phyloP scores from a whole-genome alignment of 2,888 invertebrate species.

The Trichacis sp. region DNA sequence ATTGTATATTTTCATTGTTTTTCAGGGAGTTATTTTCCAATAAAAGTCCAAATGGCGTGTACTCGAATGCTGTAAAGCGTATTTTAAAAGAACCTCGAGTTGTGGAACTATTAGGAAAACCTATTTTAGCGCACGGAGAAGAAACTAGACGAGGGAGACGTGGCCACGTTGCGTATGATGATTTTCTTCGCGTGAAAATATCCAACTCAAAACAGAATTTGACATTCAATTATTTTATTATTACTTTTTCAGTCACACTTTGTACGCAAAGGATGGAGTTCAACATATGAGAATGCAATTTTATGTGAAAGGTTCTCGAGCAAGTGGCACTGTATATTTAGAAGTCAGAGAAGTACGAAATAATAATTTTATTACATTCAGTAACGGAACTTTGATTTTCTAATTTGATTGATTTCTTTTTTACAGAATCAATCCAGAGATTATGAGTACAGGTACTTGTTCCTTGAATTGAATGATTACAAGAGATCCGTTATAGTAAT shows the following conservation, averaged over 20 bases:
- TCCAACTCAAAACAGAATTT: too few relatives aligned
- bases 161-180: conserved; percentile 78
- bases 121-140: conserved; percentile 91
- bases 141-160: conserved; percentile 85
- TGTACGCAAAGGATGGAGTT: conserved; percentile 81
- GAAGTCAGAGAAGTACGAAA: conserved; percentile 90
- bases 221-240: too few relatives aligned
- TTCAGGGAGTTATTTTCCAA: conserved; percentile 86
- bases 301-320: conserved; percentile 86
- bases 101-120: conserved; percentile 86
- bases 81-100: conserved; percentile 83
- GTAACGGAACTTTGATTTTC: too few relatives aligned
- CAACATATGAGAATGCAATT: conserved; percentile 91
- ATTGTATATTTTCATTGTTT: too few relatives aligned
- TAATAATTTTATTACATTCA: conserved; percentile 7
- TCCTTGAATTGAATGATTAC: conserved; percentile 86
- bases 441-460: conserved; percentile 85
- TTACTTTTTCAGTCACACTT: conserved; percentile 75
- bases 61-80: conserved; percentile 81
- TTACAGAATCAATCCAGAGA: conserved; percentile 81
- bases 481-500: conserved; percentile 80
- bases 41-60: conserved; percentile 88
- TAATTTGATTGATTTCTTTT: conserved; percentile 43
- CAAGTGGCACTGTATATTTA: conserved; percentile 85
- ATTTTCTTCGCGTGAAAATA: not conserved